A percentile compares a stretch with the other conserved stretches of the same genome.
phyloP scores from a whole-genome alignment of 2,797 vertebrate genomes.

The Gymnocypris eckloni region DNA sequence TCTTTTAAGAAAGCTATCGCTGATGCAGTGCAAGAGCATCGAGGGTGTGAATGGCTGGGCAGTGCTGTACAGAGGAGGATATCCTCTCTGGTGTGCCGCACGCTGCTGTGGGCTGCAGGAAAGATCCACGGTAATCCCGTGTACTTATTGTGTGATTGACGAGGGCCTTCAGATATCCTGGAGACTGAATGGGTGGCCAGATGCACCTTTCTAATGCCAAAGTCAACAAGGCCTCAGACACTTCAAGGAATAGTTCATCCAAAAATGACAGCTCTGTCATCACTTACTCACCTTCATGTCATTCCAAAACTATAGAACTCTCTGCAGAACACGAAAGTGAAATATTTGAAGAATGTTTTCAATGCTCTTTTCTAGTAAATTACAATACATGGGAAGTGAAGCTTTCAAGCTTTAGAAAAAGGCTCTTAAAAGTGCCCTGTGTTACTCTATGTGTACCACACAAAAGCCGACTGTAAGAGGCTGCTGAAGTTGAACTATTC shows the following conservation, averaged over 20 bases:
- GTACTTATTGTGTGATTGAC: conserved; percentile 50
- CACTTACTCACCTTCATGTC: not conserved
- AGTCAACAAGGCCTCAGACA: conserved; percentile 30
- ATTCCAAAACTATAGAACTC: not conserved
- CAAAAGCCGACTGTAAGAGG: not conserved
- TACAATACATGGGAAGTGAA: not conserved
- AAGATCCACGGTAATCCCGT: conserved; percentile 53
- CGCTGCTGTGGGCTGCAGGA: not conserved
- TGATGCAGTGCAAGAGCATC: conserved; percentile 38
- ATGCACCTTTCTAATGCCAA: conserved; percentile 34
- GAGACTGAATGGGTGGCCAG: conserved; percentile 33
- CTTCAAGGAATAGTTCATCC: conserved; percentile 17
- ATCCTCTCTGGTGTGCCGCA: conserved; percentile 33
- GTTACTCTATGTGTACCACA: not conserved
- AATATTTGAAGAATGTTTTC: not conserved
- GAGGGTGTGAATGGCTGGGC: conserved; percentile 42
- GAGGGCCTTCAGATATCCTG: conserved; percentile 46
- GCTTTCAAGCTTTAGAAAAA: not conserved
- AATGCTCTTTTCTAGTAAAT: not conserved
- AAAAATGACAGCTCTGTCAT: conserved; percentile 23
- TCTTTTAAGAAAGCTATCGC: conserved; percentile 26
- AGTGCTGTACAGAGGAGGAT: conserved; percentile 38
- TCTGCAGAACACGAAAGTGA: not conserved
- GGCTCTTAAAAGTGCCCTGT: not conserved
- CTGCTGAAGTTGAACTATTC: not conserved